Evolutionary conservation across 2,797 vertebrate species (phyloP), one percentile per base, ranked within the genome.

Genomic region (Poliocrania exsul): DNA sequence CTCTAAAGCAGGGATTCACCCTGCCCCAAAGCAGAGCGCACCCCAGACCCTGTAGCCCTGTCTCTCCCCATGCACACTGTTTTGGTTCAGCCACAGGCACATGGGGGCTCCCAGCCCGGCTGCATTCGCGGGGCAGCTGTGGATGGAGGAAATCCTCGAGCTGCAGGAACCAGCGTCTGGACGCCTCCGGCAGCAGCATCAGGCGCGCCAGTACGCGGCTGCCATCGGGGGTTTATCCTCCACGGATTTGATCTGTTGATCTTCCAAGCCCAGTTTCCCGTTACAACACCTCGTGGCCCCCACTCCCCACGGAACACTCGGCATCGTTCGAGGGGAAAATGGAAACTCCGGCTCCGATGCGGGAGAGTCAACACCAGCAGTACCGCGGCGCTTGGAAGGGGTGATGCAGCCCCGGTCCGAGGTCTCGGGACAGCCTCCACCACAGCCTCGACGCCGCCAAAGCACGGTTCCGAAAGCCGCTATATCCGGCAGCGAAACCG

Each of bases 161-260:
- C 49, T 72, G 54, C 1, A 1, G 70, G n/a, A 74, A 37, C 0
- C 38, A 11, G 81, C 2, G 29, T 44, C 61, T 2, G 77, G 65
- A 14, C 78, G 26, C 31, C n/a, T n/a, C 11, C 79, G 49, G 66
- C 40, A 42, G 78, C 44, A 72, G 33, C 57, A 17, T 16, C 83
- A 29, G 35, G 49, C 1, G 2, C 49, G n/a, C 38, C 80, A 31
- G 9, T 38, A 17, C 25, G 10, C 21, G 57, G 49, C 89, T 73
- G 72, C 23, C 79, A 20, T 2, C 5, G 1, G 49, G 4, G 31
- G 3, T 33, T 80, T 65, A 25, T 60, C 66, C 78, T 42, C 50
- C 16, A 0, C 5, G 16, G 62, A 8, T 50, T 24, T 35, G 5
- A 29, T 50, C 5, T 10, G 6, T 15, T 1, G 24, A n/a, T 81